phyloP scores from a whole-genome alignment of 2,113 vertebrate genomes.

The Egretta garzetta region DNA sequence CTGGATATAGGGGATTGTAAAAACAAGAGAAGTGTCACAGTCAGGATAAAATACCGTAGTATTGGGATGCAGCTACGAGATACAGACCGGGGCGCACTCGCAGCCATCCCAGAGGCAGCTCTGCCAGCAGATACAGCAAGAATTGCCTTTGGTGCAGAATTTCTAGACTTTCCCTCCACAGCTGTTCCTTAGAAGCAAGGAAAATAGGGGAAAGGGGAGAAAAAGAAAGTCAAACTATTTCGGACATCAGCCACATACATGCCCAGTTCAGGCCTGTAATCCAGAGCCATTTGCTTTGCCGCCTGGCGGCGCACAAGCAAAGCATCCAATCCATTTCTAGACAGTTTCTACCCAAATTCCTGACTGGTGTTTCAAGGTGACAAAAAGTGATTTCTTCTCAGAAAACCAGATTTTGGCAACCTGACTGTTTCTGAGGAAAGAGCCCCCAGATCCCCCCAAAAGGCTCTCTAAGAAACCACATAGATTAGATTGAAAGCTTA shows the following conservation, averaged over 20 bases:
- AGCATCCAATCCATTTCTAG: not conserved
- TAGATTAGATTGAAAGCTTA: not conserved
- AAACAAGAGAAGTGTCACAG: not conserved
- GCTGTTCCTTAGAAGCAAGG: not conserved
- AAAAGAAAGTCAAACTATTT: not conserved
- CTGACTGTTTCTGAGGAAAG: not conserved
- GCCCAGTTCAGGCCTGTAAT: not conserved
- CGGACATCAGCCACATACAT: not conserved
- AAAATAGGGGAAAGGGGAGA: not conserved
- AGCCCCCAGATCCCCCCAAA: not conserved
- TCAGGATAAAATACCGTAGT: not conserved
- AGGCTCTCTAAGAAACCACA: not conserved
- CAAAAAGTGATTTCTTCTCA: not conserved
- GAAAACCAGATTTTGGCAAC: not conserved
- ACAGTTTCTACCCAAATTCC: not conserved
- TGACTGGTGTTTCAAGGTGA: not conserved
- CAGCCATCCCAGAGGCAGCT: not conserved
- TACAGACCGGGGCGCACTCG: fast-evolving
- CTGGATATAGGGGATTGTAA: not conserved
- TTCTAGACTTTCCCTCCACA: not conserved
- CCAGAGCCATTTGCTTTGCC: not conserved
- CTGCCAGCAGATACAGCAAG: not conserved
- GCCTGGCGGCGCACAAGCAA: fast-evolving
- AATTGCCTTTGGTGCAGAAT: not conserved
- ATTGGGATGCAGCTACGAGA: not conserved